Percentiles rank a stretch among this genome's conserved stretches.
Conservation (phyloP, 2,888 invertebrate genomes). For the Rhabditoides inermis region DNA sequence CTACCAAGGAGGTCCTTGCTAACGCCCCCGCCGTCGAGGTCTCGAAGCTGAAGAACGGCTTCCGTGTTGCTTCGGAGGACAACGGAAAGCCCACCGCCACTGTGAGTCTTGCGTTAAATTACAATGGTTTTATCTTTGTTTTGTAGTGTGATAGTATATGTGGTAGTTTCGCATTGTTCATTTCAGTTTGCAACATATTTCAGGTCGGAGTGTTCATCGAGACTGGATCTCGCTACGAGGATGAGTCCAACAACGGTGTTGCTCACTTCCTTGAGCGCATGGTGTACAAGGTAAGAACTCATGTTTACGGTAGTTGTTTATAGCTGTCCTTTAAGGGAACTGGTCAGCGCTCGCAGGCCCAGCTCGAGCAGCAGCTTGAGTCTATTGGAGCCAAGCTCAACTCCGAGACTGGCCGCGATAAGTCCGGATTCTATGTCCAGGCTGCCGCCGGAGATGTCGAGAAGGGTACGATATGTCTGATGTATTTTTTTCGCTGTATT, state of each 20-base stretch:
- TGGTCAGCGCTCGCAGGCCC: slow-evolving; percentile 33
- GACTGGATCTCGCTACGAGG: slow-evolving; percentile 93
- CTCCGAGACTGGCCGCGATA: slow-evolving; percentile 43
- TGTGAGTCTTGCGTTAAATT: slow-evolving; percentile 61
- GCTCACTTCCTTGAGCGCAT: slow-evolving; percentile 98
- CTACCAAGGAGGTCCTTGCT: slow-evolving; percentile 29
- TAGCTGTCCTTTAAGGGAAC: slow-evolving; percentile 22
- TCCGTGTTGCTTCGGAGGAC: slow-evolving; percentile 90
- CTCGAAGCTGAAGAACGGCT: slow-evolving; percentile 66
- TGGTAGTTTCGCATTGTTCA: slow-evolving; percentile 7
- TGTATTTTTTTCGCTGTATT: neutral
- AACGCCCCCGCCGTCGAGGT: slow-evolving; percentile 30
- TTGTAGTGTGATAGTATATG: neutral
- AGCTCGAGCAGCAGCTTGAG: slow-evolving; percentile 42
- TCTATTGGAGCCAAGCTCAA: slow-evolving; percentile 45
- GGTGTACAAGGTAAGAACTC: slow-evolving; percentile 72
- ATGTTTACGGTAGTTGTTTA: no score
- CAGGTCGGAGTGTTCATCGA: slow-evolving; percentile 81
- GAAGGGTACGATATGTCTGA: slow-evolving; percentile 18
- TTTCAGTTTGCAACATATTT: neutral
- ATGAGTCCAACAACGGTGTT: slow-evolving; percentile 84
- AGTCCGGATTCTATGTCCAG: slow-evolving; percentile 46
- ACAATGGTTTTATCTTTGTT: neutral
- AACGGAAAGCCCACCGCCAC: slow-evolving; percentile 91
- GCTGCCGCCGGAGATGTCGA: slow-evolving; percentile 42